These are phyloP conservation scores for Azemiops feae DNA, from an alignment of 2,113 vertebrate genomes.

Conservation along the genomic window DNA sequence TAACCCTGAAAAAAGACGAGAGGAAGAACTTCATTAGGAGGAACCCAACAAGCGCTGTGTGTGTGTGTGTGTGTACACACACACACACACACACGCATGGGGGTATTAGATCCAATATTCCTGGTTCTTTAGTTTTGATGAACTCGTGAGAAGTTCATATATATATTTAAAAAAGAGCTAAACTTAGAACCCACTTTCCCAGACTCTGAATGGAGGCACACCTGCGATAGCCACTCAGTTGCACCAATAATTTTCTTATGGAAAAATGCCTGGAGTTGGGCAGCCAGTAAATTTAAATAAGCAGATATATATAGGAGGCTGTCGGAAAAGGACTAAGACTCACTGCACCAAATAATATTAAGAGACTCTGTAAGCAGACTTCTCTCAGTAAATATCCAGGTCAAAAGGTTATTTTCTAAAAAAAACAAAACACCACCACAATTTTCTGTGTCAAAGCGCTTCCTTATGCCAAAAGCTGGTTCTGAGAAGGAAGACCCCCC, in stretches of 20 bases:
- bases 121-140: too few species aligned
- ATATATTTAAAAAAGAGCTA: too few species aligned
- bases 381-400: neutral
- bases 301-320: neutral
- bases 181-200: neutral
- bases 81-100: too few species aligned
- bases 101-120: too few species aligned
- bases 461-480: neutral
- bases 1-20: slow-evolving; percentile 78
- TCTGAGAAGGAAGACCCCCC: neutral
- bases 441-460: neutral
- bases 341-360: neutral
- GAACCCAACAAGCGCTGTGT: too few species aligned
- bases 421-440: neutral
- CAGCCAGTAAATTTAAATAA: neutral
- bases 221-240: neutral
- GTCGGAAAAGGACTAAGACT: neutral
- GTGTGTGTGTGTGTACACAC: too few species aligned
- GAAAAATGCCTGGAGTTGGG: neutral
- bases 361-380: rapidly evolving
- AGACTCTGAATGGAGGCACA: neutral
- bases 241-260: neutral
- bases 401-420: neutral
- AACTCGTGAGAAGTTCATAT: too few species aligned
- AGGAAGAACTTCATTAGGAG: neutral